Evolutionary conservation across 1,140 invertebrate genomes (phyloP).

Genomic region (Drosophila eugracilis): DNA sequence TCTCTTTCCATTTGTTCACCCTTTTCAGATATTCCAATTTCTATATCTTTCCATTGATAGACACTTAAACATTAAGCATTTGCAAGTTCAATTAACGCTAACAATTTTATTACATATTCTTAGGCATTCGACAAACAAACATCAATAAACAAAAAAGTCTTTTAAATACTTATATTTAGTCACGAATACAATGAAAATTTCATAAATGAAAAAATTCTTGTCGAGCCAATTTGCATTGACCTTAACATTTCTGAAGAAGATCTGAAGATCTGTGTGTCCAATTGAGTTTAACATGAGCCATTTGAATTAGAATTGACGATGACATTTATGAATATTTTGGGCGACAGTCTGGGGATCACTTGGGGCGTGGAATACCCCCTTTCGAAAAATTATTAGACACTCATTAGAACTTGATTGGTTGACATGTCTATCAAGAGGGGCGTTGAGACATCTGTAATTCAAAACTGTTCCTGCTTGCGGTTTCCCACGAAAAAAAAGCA

Average conservation of each 20-base stretch:
- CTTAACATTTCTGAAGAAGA: slow-evolving; percentile 57
- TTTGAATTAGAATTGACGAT: slow-evolving; percentile 68
- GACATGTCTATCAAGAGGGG: slow-evolving; percentile 42
- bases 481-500: too few relatives aligned
- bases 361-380: slow-evolving; percentile 27
- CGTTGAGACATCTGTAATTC: slow-evolving; percentile 26
- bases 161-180: slow-evolving; percentile 12
- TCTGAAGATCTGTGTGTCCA: slow-evolving; percentile 53
- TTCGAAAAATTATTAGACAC: too few relatives aligned
- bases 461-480: slow-evolving; percentile 66
- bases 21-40: slow-evolving; percentile 8
- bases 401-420: slow-evolving; percentile 37
- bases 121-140: slow-evolving; percentile 43
- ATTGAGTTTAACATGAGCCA: slow-evolving; percentile 54
- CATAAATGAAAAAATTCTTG: slow-evolving; percentile 33
- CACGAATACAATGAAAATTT: slow-evolving; percentile 6
- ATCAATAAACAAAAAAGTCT: slow-evolving; percentile 29
- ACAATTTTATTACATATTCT: slow-evolving; percentile 32
- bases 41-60: slow-evolving; percentile 33
- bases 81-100: slow-evolving; percentile 36
- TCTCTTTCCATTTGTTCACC: slow-evolving; percentile 35
- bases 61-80: slow-evolving; percentile 57
- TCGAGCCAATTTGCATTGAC: slow-evolving; percentile 73
- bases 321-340: slow-evolving; percentile 78
- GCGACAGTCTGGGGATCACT: slow-evolving; percentile 47